Evolutionary conservation across 2,797 vertebrate species (phyloP), one percentile per base, ranked within the genome.

Genomic region (Sebastiscus tertius): DNA sequence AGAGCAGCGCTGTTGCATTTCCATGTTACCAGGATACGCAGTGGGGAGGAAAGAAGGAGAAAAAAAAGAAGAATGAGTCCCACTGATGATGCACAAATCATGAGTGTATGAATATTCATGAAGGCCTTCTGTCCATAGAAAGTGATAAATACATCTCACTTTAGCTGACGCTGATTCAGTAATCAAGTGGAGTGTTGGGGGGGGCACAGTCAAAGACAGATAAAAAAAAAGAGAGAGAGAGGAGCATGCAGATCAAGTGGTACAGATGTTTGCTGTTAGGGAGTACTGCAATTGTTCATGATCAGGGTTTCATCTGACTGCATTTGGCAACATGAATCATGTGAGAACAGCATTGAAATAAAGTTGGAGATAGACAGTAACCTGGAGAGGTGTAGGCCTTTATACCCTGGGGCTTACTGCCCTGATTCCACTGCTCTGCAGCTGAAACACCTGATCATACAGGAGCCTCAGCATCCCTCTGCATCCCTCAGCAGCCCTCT

Each of bases 31-130:
- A 78, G 83, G 81, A 77, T 33, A 78, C 65, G 22, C 82, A 58
- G 60, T 14, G 36, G 52, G 78, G 80, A 78, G 69, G 66, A 64
- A 65, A 68, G 59, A 49, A 24, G 11, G 11, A 14, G 62, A 18
- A 3, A n/a, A 22, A 46, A 16, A 62, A 46, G 7, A 63, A 22
- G 24, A 65, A 39, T 4, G 26, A 58, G 59, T 78, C 68, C 42
- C 72, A 81, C 73, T 65, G 77, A 90, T 84, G 88, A 90, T 88
- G 87, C 88, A 88, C 85, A 87, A 87, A 89, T 85, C 86, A 88
- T 63, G 70, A 84, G 59, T 16, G 63, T 31, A 73, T 93, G 80
- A 91, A 91, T 92, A 92, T 93, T 91, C 87, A 92, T 86, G 82
- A 46, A 4, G 64, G 70, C 80, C 91, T 87, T 89, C 90, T 89